Evolutionary conservation across 2,888 invertebrate genomes (phyloP).

Genomic region (Nysson spinosus): DNA sequence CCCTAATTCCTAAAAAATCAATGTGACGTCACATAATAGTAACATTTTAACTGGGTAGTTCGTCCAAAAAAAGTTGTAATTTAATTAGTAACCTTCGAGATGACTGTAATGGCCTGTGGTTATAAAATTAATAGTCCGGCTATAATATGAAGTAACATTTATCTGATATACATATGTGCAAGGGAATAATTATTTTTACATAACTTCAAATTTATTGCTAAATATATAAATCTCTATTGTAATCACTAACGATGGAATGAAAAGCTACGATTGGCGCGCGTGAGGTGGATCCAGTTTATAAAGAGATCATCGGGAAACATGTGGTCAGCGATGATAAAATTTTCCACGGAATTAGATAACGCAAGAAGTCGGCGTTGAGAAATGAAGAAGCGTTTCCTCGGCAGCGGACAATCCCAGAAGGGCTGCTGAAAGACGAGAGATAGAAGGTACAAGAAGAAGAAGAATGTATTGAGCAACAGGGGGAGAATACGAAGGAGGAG

Average conservation of each 20-base stretch:
- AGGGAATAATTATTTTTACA: no score
- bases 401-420: conserved; percentile 13
- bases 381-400: conserved; percentile 22
- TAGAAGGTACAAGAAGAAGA: not conserved
- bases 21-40: no score
- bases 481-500: not conserved
- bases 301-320: not conserved
- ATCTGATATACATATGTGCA: no score
- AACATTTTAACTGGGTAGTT: no score
- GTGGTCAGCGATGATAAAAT: conserved; percentile 1
- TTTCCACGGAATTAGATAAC: conserved; percentile 6
- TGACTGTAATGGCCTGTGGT: no score
- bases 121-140: no score
- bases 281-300: not conserved
- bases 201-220: no score
- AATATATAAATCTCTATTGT: no score
- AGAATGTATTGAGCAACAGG: not conserved
- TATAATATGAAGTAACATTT: no score
- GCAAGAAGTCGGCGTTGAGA: conserved; percentile 2
- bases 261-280: not conserved
- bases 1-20: no score
- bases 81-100: no score
- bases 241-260: not conserved
- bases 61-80: no score
- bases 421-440: not conserved